phyloP scores from a whole-genome alignment of 2,797 vertebrate genomes.

The Acrossocheilus wenchowensis region DNA sequence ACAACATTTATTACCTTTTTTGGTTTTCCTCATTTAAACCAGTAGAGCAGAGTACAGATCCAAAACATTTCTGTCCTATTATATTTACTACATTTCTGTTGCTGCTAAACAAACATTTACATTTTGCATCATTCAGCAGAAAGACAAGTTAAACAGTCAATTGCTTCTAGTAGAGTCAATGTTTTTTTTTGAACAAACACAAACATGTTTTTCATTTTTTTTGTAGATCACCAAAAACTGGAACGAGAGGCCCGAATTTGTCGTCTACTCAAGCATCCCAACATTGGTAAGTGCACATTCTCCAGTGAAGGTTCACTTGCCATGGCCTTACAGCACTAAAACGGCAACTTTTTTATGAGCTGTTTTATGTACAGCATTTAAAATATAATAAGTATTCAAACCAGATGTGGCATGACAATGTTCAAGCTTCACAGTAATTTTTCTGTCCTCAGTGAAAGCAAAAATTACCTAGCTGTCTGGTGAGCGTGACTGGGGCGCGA shows the following conservation, averaged over 20 bases:
- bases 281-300: constrained; percentile 84
- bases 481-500: not conserved
- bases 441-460: not conserved
- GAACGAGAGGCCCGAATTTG: constrained; percentile 96
- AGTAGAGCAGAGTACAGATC: not conserved
- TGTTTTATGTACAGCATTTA: constrained; percentile 1
- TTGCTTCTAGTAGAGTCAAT: not conserved
- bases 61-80: not conserved
- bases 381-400: not conserved
- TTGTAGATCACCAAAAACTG: constrained; percentile 82
- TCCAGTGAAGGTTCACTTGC: not conserved
- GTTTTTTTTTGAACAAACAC: not conserved
- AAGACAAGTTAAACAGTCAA: not conserved
- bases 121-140: not conserved
- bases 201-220: not conserved
- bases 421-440: not conserved
- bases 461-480: not conserved
- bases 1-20: not conserved
- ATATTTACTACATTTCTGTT: not conserved
- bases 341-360: not conserved
- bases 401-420: not conserved
- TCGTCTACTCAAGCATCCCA: constrained; percentile 93
- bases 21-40: not conserved
- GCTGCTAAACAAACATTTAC: not conserved
- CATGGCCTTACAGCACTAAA: not conserved